Conservation (phyloP, 2,888 invertebrate genomes). For the Mystacides longicornis region DNA sequence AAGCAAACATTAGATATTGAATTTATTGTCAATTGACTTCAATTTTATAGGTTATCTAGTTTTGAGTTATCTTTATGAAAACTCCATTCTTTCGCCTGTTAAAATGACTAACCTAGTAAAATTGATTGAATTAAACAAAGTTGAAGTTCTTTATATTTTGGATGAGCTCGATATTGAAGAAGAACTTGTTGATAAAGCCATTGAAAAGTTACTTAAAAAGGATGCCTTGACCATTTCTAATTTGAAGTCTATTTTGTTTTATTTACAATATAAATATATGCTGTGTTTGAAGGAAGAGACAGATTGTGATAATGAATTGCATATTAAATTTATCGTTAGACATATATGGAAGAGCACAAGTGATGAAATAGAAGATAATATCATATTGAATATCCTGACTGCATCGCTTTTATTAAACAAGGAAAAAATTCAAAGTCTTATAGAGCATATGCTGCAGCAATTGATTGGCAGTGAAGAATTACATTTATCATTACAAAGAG, state of each 20-base stretch:
- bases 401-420: conserved; percentile 34
- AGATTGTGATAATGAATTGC: conserved; percentile 39
- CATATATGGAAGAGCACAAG: conserved; percentile 29
- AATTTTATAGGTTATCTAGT: no score
- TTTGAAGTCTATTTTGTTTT: conserved; percentile 33
- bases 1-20: no score
- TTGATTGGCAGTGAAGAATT: conserved; percentile 29
- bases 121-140: not conserved
- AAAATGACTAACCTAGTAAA: not conserved
- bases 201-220: not conserved
- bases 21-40: no score
- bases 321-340: conserved; percentile 35
- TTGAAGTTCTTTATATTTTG: conserved; percentile 24
- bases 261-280: conserved; percentile 41
- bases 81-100: not conserved
- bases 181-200: conserved; percentile 34
- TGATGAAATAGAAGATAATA: conserved; percentile 30
- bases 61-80: not conserved
- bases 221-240: conserved; percentile 31
- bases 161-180: conserved; percentile 43
- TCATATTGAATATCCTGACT: conserved; percentile 35
- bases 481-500: not conserved
- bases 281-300: conserved; percentile 38
- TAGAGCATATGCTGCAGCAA: conserved; percentile 44
- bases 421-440: conserved; percentile 33